Percentiles rank a stretch among this genome's conserved stretches.
These are phyloP conservation scores for Ophion costatus DNA, from an alignment of 2,888 invertebrate genomes.

Conservation along the genomic window DNA sequence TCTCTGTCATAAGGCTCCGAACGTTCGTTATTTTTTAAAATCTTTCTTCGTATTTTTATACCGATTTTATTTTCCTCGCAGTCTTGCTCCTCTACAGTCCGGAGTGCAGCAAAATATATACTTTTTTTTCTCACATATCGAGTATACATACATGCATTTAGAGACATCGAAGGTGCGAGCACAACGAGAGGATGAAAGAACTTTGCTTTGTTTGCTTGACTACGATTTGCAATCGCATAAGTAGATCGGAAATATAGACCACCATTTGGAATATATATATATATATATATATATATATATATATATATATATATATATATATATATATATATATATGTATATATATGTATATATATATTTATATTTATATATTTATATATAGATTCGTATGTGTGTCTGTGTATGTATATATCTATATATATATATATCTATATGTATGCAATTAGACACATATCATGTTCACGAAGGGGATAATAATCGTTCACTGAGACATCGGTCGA, in stretches of 20 bases:
- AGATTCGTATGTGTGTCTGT: too few species aligned
- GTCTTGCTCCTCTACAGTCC: conserved; percentile 65
- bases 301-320: too few species aligned
- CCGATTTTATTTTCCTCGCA: conserved; percentile 23
- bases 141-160: conserved; percentile 74
- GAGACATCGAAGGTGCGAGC: conserved; percentile 76
- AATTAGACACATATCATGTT: conserved; percentile 39
- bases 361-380: conserved; percentile 27
- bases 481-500: conserved; percentile 36
- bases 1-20: conserved; percentile 7
- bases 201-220: conserved; percentile 50
- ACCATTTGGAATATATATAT: conserved; percentile 12
- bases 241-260: conserved; percentile 43
- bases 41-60: neutral
- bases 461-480: conserved; percentile 38
- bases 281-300: conserved; percentile 20
- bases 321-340: too few species aligned
- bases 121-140: conserved; percentile 45
- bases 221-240: conserved; percentile 36
- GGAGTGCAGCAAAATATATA: conserved; percentile 45
- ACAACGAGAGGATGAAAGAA: conserved; percentile 71
- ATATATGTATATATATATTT: conserved; percentile 18
- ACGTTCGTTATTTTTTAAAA: conserved; percentile 19
- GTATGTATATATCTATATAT: too few species aligned
- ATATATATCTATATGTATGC: conserved; percentile 26